Evolutionary conservation across 2,888 invertebrate species (phyloP).

Genomic region (Heterodera filipjevi): DNA sequence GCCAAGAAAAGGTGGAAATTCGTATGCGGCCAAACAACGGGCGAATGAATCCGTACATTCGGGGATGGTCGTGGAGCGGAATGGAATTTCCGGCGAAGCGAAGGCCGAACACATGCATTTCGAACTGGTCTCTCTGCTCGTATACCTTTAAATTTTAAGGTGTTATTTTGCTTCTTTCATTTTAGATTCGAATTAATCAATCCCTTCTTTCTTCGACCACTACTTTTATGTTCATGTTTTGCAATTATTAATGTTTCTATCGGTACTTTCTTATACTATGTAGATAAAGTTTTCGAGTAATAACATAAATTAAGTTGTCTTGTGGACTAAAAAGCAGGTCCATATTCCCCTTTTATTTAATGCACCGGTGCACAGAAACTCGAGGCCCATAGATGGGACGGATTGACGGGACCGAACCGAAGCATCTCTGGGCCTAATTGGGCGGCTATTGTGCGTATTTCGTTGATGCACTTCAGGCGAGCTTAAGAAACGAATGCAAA

Average conservation of each 20-base stretch:
- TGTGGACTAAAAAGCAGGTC: too few species aligned
- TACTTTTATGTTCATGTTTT: too few species aligned
- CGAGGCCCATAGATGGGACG: constrained; percentile 11
- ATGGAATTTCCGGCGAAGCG: constrained; percentile 38
- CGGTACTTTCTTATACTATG: too few species aligned
- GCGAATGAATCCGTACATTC: constrained; percentile 51
- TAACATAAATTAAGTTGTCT: too few species aligned
- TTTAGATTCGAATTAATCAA: too few species aligned
- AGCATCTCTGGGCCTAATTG: neutral
- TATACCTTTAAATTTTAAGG: constrained; percentile 1
- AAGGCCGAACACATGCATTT: constrained; percentile 41
- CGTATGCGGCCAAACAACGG: constrained; percentile 47
- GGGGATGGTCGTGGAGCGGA: constrained; percentile 56
- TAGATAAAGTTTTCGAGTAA: too few species aligned
- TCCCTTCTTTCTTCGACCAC: too few species aligned
- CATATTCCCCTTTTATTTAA: neutral
- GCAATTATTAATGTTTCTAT: too few species aligned
- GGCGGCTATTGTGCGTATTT: constrained; percentile 7
- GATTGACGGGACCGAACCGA: constrained; percentile 19
- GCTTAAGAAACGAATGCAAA: neutral
- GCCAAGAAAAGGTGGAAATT: constrained; percentile 46
- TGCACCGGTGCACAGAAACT: constrained; percentile 24
- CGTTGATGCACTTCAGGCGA: neutral
- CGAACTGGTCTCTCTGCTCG: constrained; percentile 27
- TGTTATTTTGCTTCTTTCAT: too few species aligned